A percentile compares a stretch with the other conserved stretches of the same genome.
Evolutionary conservation across 1,140 invertebrate genomes (phyloP).

Genomic region (Drosophila micromelanica): DNA sequence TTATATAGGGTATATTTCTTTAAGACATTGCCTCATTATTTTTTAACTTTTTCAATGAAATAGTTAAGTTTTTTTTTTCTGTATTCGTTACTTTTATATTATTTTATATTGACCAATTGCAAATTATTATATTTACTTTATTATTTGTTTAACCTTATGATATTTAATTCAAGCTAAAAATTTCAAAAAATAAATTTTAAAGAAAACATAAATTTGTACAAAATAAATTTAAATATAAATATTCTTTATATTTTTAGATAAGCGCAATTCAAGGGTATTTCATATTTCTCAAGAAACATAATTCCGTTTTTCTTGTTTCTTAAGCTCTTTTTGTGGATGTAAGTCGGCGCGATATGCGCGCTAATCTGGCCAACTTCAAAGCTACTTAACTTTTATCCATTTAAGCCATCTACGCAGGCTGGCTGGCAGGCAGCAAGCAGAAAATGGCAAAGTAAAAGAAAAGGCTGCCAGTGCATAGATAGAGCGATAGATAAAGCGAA

Average conservation of each 20-base stretch:
- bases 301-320: conserved; percentile 21
- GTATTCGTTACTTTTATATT: no score
- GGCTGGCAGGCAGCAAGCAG: conserved; percentile 20
- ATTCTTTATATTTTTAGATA: neutral
- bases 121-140: no score
- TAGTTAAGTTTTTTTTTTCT: no score
- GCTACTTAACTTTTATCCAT: conserved; percentile 81
- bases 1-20: no score
- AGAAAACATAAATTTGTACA: neutral
- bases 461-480: conserved; percentile 46
- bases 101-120: no score
- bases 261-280: conserved; percentile 45
- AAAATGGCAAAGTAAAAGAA: conserved; percentile 69
- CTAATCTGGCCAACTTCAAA: conserved; percentile 81
- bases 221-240: neutral
- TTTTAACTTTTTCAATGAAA: no score
- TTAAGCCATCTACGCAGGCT: conserved; percentile 74
- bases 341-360: conserved; percentile 68
- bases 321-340: conserved; percentile 57
- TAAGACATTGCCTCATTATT: no score
- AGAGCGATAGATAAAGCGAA: conserved; percentile 31
- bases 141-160: no score
- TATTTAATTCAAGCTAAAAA: no score
- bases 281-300: conserved; percentile 21
- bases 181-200: no score